Conservation (phyloP, 92 coral and sea anemone species). For the Pocillopora grandis region DNA sequence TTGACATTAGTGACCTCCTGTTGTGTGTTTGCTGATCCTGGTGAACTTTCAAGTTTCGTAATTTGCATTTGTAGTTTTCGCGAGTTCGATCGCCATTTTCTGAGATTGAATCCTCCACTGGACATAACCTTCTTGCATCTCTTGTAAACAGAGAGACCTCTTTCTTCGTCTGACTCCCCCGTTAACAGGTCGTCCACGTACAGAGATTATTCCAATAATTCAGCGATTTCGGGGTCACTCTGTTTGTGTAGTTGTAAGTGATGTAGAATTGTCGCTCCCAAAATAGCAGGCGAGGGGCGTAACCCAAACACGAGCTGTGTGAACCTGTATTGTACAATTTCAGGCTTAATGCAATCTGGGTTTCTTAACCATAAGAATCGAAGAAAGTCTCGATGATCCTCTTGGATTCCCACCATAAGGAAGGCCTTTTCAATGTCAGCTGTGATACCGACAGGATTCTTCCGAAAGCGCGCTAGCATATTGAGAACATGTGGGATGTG, state of each 20-base stretch:
- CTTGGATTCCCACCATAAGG: too few species aligned
- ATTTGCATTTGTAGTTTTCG: background rate
- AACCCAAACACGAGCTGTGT: background rate
- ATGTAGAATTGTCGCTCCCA: background rate
- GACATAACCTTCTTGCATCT: background rate
- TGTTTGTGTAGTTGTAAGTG: background rate
- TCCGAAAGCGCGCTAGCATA: constrained; percentile 29
- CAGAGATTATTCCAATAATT: background rate
- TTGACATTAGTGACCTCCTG: constrained; percentile 1
- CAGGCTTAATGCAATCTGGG: background rate
- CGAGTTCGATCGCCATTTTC: constrained; percentile 9
- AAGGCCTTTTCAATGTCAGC: background rate
- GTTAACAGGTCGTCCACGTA: constrained; percentile 3
- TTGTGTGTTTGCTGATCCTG: background rate
- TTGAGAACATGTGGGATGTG: constrained; percentile 44
- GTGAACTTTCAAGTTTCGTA: background rate
- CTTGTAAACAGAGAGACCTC: background rate
- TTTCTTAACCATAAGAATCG: background rate
- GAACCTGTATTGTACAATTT: background rate
- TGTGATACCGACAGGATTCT: constrained; percentile 19
- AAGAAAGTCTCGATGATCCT: background rate
- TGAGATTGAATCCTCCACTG: background rate
- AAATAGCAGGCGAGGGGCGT: background rate
- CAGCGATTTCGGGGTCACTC: background rate
- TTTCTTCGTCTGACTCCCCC: background rate